Base-by-base conservation (phyloP, 2,797 vertebrate species). In the Gobionotothen gibberifrons region DNA sequence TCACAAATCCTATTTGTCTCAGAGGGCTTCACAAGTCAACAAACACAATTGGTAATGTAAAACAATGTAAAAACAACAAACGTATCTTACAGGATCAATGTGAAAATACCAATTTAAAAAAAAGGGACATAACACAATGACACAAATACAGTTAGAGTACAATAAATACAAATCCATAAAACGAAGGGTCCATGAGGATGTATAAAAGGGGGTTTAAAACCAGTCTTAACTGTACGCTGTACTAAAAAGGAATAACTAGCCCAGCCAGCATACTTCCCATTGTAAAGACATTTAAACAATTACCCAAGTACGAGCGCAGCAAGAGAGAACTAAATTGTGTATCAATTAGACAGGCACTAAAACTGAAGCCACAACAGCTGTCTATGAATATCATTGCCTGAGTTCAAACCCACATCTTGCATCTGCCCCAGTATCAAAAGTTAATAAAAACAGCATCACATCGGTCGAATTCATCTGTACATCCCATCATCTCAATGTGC, bases 401-500 rank as follows among this genome's bases (percentile, higher is more conserved):
- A 46, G 51, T 52, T 47, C 15, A 47, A 55, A 12, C 29, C 5
- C 19, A 21, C n/a, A 10, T 54, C 42, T 48, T 26, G 13, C n/a
- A 40, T 26, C 11, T 4, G 32, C 3, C 32, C 14, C 42, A 16
- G 17, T 26, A 19, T 2, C 17, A 13, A 49, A 49, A 46, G 22
- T 9, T 11, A 54, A 39, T 19, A 9, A 52, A 52, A 13, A 53
- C 7, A 29, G 19, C 67, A 26, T 49, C 26, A 49, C 13, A 21
- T 3, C 7, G n/a, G 42, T 57, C 39, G 36, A n/a, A 29, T 48
- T 75, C 16, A 72, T 71, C 26, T 53, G 13, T 29, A 13, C 39
- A 75, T 65, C 51, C 40, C 40, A 39, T 47, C 9, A 62, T 42
- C 26, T 79, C 56, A n/a, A 22, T 17, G 26, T 36, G 39, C 46